Evolutionary conservation across 2,113 vertebrate genomes (phyloP).

Genomic region (Vulpes vulpes): DNA sequence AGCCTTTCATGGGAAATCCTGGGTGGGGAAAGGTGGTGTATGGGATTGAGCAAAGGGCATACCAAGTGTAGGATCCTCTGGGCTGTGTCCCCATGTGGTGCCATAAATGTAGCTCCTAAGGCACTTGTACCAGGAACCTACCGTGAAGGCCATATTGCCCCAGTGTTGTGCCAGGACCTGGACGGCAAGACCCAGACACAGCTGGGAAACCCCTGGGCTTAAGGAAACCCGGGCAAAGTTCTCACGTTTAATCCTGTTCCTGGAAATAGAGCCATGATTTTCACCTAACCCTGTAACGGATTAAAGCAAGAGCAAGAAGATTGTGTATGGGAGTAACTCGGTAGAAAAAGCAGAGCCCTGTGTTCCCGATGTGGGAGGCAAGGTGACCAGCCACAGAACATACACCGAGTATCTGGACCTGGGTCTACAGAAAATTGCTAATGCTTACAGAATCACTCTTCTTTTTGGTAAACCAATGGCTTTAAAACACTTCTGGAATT

Average conservation of each 20-base stretch:
- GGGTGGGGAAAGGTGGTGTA: no score
- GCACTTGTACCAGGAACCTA: neutral
- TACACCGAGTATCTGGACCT: constrained; percentile 55
- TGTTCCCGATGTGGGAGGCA: constrained; percentile 30
- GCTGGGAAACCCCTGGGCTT: neutral
- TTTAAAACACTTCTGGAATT: constrained; percentile 70
- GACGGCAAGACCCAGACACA: neutral
- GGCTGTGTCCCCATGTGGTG: neutral
- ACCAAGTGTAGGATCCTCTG: neutral
- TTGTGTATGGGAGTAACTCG: constrained; percentile 55
- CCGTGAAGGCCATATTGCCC: neutral
- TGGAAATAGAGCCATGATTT: neutral
- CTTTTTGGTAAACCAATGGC: constrained; percentile 74
- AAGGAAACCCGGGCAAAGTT: neutral
- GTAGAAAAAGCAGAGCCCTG: constrained; percentile 66
- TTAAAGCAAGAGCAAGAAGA: constrained; percentile 40
- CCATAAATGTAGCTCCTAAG: neutral
- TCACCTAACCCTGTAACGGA: constrained; percentile 13
- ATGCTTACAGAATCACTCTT: constrained; percentile 51
- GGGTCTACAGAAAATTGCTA: constrained; percentile 72
- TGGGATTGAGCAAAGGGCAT: neutral
- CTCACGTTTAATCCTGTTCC: neutral
- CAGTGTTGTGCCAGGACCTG: neutral
- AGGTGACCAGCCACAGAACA: constrained; percentile 72
- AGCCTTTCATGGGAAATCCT: neutral